Conservation (phyloP, 37 sponge, comb jelly and placozoan genomes). For the Bolinopsis microptera region DNA sequence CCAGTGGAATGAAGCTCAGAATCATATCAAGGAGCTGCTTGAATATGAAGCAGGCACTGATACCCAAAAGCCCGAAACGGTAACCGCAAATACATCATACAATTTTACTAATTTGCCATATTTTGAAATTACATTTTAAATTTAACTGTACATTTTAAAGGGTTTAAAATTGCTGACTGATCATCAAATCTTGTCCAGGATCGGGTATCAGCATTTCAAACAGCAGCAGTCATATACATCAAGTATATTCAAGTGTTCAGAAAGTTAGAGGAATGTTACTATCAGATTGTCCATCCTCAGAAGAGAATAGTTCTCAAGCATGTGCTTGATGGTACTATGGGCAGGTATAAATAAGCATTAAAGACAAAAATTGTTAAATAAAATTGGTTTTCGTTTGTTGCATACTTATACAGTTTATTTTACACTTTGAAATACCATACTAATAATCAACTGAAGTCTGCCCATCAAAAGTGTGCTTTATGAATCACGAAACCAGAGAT, state of each 20-base stretch:
- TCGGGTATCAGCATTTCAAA: slow-evolving; percentile 83
- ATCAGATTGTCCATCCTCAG: slow-evolving; percentile 97
- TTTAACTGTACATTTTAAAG: not conserved
- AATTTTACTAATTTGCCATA: not conserved
- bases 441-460: not conserved
- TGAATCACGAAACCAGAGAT: too few species aligned
- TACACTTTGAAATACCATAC: not conserved
- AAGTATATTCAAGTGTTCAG: slow-evolving; percentile 84
- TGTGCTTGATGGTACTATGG: slow-evolving; percentile 90
- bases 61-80: slow-evolving; percentile 79
- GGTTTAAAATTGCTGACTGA: too few species aligned
- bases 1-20: slow-evolving; percentile 88
- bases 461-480: too few species aligned
- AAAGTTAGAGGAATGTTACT: slow-evolving; percentile 91
- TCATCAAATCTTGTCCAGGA: too few species aligned
- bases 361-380: not conserved
- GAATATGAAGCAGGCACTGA: slow-evolving; percentile 77
- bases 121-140: not conserved
- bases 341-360: slow-evolving; percentile 76
- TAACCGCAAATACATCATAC: not conserved
- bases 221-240: slow-evolving; percentile 84
- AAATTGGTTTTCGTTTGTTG: too few species aligned
- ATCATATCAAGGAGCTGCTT: slow-evolving; percentile 75
- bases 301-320: slow-evolving; percentile 86
- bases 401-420: too few species aligned